Evolutionary conservation across 2,113 vertebrate species (phyloP).

Genomic region (Nipponia nippon): DNA sequence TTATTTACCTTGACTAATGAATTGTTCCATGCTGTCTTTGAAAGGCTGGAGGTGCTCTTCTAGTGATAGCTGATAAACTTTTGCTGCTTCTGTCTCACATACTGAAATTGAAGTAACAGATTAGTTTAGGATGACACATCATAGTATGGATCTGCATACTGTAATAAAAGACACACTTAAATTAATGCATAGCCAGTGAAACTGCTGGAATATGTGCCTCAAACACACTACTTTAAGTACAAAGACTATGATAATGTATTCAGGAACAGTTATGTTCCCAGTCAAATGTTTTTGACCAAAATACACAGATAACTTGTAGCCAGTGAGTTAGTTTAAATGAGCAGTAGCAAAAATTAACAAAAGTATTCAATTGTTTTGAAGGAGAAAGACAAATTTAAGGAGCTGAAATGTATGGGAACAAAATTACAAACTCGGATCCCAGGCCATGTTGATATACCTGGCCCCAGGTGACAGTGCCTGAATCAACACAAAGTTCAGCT

Average conservation of each 20-base stretch:
- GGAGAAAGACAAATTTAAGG: not conserved
- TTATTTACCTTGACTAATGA: slow-evolving; percentile 87
- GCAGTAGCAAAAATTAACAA: not conserved
- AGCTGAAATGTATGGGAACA: not conserved
- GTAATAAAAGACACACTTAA: not conserved
- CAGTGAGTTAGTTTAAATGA: not conserved
- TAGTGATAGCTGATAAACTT: slow-evolving; percentile 87
- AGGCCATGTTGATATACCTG: not conserved
- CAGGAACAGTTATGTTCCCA: not conserved
- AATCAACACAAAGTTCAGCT: not conserved
- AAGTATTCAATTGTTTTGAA: not conserved
- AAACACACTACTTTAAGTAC: not conserved
- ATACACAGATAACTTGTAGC: not conserved
- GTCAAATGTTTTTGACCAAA: not conserved
- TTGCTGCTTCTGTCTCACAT: slow-evolving; percentile 89
- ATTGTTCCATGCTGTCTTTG: slow-evolving; percentile 92
- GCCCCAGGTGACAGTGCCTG: not conserved
- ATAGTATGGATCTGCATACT: not conserved
- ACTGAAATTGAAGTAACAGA: slow-evolving; percentile 75
- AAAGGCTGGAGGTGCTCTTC: slow-evolving; percentile 95
- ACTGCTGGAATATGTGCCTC: not conserved
- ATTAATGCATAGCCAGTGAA: not conserved
- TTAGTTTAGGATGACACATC: slow-evolving; percentile 33
- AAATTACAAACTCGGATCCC: not conserved
- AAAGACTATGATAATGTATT: not conserved